A percentile compares a stretch with the other conserved stretches of the same genome.
These are phyloP conservation scores for Whitmania pigra DNA, from an alignment of 1,140 invertebrate genomes.

Conservation along the genomic window DNA sequence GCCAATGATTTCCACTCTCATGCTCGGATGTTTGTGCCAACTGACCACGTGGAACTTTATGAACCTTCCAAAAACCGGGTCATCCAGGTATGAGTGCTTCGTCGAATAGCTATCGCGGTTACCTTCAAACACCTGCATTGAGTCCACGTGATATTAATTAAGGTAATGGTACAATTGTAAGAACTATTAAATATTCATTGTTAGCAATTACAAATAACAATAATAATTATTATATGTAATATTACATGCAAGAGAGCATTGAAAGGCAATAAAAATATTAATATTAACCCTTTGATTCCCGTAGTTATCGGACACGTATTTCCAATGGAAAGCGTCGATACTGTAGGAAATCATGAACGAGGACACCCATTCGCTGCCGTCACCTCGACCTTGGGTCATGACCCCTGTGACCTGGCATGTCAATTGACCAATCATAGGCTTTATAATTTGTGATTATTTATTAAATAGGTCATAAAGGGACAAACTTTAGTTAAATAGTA, in stretches of 20 bases:
- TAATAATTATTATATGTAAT: no score
- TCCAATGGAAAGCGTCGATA: conserved; percentile 46
- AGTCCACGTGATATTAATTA: background rate
- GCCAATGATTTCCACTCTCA: conserved; percentile 43
- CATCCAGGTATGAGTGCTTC: conserved; percentile 37
- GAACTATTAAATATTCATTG: no score
- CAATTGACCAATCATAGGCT: no score
- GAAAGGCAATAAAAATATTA: background rate
- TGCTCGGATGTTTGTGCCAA: conserved; percentile 41
- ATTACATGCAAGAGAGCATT: no score
- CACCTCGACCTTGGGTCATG: conserved; percentile 47
- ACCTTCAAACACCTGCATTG: conserved; percentile 35
- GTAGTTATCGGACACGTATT: conserved; percentile 45
- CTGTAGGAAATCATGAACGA: conserved; percentile 47
- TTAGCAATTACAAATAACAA: no score
- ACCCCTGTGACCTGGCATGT: conserved; percentile 46
- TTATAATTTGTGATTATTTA: no score
- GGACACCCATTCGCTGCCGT: conserved; percentile 47
- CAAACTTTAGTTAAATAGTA: no score
- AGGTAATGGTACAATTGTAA: no score
- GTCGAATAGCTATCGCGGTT: conserved; percentile 39
- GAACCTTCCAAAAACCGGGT: conserved; percentile 40
- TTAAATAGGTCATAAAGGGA: no score
- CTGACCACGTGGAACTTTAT: conserved; percentile 40
- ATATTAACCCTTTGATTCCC: conserved; percentile 43